phyloP scores from a whole-genome alignment of 2,888 invertebrate genomes.

The Pomacea canaliculata region DNA sequence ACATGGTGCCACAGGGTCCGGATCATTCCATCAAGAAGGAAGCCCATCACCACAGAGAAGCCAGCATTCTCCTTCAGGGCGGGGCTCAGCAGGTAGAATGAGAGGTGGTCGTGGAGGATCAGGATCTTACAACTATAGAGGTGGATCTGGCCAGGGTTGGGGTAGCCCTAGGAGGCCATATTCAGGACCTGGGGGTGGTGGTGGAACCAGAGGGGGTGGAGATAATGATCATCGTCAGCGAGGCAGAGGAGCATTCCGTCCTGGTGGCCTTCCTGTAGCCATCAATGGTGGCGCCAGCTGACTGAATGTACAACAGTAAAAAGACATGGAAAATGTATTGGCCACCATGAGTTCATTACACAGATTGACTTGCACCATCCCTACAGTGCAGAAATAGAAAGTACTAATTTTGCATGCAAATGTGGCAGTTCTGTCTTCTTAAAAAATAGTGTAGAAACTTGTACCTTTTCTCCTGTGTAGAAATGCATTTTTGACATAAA shows the following conservation, averaged over 20 bases:
- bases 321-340: too few relatives aligned
- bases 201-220: constrained; percentile 32
- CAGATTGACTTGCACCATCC: too few relatives aligned
- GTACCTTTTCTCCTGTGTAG: too few relatives aligned
- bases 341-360: too few relatives aligned
- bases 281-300: constrained; percentile 24
- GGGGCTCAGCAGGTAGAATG: background rate
- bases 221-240: constrained; percentile 31
- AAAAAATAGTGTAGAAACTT: too few relatives aligned
- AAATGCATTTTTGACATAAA: too few relatives aligned
- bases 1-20: too few relatives aligned
- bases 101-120: constrained; percentile 6
- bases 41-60: constrained; percentile 12
- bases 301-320: constrained; percentile 15
- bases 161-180: constrained; percentile 10
- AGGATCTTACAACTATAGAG: background rate
- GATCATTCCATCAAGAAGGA: constrained; percentile 5
- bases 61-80: constrained; percentile 4
- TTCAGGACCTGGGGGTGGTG: constrained; percentile 25
- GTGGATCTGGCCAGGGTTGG: constrained; percentile 6
- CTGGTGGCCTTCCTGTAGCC: constrained; percentile 24
- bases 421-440: too few relatives aligned
- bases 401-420: too few relatives aligned
- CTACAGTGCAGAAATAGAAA: too few relatives aligned
- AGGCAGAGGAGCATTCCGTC: background rate